Percentiles rank a stretch among this genome's conserved stretches.
Evolutionary conservation across 2,888 invertebrate genomes (phyloP).

Genomic region (Dorcus parallelipipedus): DNA sequence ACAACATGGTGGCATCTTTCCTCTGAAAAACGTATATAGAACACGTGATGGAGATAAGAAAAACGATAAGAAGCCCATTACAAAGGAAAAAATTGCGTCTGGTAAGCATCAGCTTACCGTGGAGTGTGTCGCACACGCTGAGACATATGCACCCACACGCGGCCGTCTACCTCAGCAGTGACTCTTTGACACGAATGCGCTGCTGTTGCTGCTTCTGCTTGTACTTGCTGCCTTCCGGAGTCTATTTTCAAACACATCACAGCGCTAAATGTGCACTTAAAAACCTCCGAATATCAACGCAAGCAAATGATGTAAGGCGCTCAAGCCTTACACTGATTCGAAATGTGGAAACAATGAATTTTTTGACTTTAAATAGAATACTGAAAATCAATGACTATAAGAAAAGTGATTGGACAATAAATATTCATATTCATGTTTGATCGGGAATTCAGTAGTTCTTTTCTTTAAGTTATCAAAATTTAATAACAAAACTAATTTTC

Average conservation of each 20-base stretch:
- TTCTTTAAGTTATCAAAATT: too few relatives aligned
- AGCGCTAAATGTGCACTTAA: conserved; percentile 18
- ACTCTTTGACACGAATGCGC: conserved; percentile 40
- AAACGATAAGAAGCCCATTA: not conserved
- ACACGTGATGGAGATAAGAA: conserved; percentile 7
- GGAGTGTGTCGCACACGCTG: conserved; percentile 19
- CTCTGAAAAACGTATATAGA: conserved; percentile 40
- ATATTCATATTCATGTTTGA: too few relatives aligned
- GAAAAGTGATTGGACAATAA: too few relatives aligned
- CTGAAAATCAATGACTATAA: too few relatives aligned
- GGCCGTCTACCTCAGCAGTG: conserved; percentile 25
- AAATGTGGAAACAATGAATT: too few relatives aligned
- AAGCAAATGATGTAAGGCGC: too few relatives aligned
- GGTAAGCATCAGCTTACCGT: conserved; percentile 17
- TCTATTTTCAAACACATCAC: conserved; percentile 42
- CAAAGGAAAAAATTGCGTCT: conserved; percentile 4
- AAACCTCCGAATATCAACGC: conserved; percentile 11
- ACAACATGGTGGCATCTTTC: conserved; percentile 46
- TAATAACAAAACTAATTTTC: too few relatives aligned
- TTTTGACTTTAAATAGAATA: too few relatives aligned
- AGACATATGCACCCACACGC: conserved; percentile 26
- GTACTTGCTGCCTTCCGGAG: conserved; percentile 35
- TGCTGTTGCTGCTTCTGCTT: conserved; percentile 7
- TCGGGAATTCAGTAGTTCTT: too few relatives aligned
- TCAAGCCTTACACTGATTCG: too few relatives aligned